Evolutionary conservation across 2,113 vertebrate species (phyloP).

Genomic region (Microtus oregoni): DNA sequence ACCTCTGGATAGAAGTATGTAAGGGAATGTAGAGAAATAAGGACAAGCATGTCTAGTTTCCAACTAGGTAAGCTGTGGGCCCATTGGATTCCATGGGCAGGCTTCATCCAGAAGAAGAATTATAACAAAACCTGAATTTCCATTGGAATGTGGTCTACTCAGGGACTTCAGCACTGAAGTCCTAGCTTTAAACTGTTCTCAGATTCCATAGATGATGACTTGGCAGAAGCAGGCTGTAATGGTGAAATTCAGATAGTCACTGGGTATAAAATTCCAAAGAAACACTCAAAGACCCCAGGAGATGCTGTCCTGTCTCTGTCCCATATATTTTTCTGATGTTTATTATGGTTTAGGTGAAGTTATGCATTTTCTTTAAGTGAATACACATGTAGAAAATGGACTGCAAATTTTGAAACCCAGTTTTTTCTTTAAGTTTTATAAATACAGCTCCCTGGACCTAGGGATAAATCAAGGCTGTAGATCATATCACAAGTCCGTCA

Average conservation of each 20-base stretch:
- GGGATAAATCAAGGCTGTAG: not conserved
- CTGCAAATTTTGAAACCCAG: not conserved
- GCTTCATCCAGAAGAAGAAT: not conserved
- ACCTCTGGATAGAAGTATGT: not conserved
- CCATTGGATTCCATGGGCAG: not conserved
- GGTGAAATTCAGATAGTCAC: not conserved
- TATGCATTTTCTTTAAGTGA: constrained; percentile 27
- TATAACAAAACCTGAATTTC: not conserved
- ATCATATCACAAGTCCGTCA: not conserved
- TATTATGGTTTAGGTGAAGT: not conserved
- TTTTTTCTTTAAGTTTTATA: constrained; percentile 26
- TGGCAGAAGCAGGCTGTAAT: not conserved
- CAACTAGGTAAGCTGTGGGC: not conserved
- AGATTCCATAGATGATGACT: not conserved
- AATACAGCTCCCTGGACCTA: not conserved
- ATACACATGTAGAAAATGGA: not conserved
- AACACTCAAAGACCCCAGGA: not conserved
- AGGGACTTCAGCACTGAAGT: not conserved
- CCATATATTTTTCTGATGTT: not conserved
- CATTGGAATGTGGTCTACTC: not conserved
- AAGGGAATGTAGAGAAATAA: not conserved
- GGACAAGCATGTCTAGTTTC: not conserved
- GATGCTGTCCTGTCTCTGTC: not conserved
- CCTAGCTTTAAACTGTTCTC: not conserved
- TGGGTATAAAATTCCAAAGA: not conserved